Base-by-base conservation (phyloP, 2,797 vertebrate genomes). In the Schizopygopsis pylzovi region DNA sequence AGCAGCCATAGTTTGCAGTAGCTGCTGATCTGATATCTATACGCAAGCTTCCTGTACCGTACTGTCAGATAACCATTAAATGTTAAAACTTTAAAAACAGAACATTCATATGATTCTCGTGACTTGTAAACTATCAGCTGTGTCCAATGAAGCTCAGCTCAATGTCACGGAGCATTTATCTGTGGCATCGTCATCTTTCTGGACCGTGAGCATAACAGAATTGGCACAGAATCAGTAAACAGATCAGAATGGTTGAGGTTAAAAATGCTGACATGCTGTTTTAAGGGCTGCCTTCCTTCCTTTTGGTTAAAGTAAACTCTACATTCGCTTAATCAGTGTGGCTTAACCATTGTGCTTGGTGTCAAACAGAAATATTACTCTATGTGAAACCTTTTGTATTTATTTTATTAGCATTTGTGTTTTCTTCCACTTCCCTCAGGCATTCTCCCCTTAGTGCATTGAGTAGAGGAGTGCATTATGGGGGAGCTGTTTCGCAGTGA, bases 401-500 rank as follows among this genome's bases (percentile, higher is more conserved):
- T 33, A 9, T 11, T 16, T 41, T 63, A n/a, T 11, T 33, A 33
- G 4, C 37, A 41, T n/a, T 59, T n/a, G 2, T 11, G n/a, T n/a
- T 9, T 43, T n/a, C 13, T 7, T 11, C 41, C 18, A 39, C 10
- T 13, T 41, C 3, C 10, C 22, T 4, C 47, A 85, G 80, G n/a
- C 6, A 33, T 70, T 79, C 70, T 79, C 65, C 68, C 68, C 65
- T 73, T 47, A 79, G 84, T 85, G 78, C 78, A 85, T 65, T 85
- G 68, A 47, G 13, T 56, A 33, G 11, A 63, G 79, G 70, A 86
- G 83, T 88, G 77, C 93, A 91, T 87, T 90, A 99, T 99, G 98
- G 98, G 97, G 92, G 97, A 98, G 85, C 96, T 98, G 86, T 98
- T 99, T 93, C 93, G 97, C 82, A 99, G 98, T 61, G 97, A 99